These are phyloP conservation scores for Pterocles gutturalis DNA, from an alignment of 2,113 vertebrate genomes.

Conservation along the genomic window DNA sequence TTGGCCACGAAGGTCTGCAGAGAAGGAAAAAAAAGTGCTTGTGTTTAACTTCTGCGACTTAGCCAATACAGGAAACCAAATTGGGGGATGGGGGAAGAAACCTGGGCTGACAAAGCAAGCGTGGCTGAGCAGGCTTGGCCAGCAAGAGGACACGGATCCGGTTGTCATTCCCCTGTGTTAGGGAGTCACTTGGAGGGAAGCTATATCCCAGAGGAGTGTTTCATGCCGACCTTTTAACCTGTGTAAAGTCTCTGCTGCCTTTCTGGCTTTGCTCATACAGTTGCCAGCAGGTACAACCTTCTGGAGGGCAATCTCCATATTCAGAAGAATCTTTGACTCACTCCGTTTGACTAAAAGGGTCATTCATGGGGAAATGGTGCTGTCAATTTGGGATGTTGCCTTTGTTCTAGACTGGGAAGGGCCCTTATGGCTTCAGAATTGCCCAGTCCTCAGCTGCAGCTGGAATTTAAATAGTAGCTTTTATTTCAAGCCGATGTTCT, in stretches of 20 bases:
- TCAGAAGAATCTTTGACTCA: neutral
- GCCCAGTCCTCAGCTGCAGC: neutral
- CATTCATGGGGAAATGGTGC: neutral
- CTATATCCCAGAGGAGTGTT: neutral
- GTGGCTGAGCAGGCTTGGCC: neutral
- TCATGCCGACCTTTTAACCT: neutral
- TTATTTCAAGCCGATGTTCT: neutral
- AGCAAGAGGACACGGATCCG: neutral
- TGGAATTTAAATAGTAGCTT: neutral
- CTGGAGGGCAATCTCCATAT: neutral
- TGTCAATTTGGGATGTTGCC: neutral
- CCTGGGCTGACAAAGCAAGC: neutral
- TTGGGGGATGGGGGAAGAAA: accelerated
- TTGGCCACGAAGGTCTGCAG: neutral
- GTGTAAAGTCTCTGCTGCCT: neutral
- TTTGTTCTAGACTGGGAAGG: neutral
- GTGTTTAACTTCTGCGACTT: neutral
- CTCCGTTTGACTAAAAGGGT: neutral
- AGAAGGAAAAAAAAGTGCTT: neutral
- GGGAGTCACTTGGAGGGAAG: neutral
- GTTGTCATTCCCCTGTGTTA: neutral
- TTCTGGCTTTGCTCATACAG: neutral
- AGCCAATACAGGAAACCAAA: neutral
- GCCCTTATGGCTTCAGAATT: neutral
- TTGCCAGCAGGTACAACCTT: too few species aligned